Percentiles rank a stretch among this genome's conserved stretches.
Evolutionary conservation across 2,113 vertebrate species (phyloP).

Genomic region (Pleuronectes platessa): DNA sequence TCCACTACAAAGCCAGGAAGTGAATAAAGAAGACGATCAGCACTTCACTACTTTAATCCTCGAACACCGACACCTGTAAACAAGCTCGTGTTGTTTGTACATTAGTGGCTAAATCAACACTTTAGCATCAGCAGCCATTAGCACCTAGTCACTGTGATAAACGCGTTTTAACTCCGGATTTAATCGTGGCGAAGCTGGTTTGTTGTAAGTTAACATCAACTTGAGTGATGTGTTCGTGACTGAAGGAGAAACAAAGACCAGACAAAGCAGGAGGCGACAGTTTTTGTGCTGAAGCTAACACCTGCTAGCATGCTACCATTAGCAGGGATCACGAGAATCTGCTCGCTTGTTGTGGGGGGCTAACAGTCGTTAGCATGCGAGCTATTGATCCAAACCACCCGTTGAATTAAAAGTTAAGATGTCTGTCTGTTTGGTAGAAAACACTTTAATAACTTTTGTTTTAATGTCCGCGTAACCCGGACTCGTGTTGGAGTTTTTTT

Average conservation of each 20-base stretch:
- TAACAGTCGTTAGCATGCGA: neutral
- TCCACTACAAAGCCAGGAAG: fast-evolving
- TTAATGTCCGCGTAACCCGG: fast-evolving
- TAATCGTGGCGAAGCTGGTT: neutral
- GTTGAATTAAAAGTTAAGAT: fast-evolving
- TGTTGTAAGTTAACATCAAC: neutral
- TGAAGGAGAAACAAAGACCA: constrained; percentile 32
- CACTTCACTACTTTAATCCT: no score
- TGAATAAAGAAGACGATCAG: neutral
- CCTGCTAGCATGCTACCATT: constrained; percentile 49
- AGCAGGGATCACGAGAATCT: constrained; percentile 19
- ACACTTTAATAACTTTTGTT: neutral
- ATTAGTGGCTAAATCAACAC: neutral
- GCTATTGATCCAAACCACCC: no score
- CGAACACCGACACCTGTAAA: neutral
- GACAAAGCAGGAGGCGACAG: constrained; percentile 31
- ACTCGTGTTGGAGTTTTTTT: neutral
- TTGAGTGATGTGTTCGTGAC: neutral
- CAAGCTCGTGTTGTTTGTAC: neutral
- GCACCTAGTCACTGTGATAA: neutral
- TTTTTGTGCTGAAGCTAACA: constrained; percentile 11
- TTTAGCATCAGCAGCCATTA: neutral
- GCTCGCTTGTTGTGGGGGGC: constrained; percentile 13
- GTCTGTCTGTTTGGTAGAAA: fast-evolving
- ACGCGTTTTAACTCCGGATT: neutral